phyloP scores from a whole-genome alignment of 2,113 vertebrate species.

The Synodontis membranacea region DNA sequence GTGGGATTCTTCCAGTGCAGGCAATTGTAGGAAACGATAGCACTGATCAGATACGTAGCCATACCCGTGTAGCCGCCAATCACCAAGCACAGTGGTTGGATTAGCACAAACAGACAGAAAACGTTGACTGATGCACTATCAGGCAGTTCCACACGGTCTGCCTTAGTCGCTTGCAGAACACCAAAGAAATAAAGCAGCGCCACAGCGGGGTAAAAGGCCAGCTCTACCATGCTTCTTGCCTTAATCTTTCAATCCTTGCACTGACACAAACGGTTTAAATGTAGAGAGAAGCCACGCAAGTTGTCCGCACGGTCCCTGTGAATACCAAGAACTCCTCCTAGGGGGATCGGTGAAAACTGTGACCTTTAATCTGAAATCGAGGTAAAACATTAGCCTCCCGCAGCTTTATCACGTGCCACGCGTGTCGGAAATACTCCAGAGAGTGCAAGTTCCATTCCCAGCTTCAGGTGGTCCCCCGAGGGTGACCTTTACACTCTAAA shows the following conservation, averaged over 20 bases:
- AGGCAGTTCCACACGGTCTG: constrained; percentile 68
- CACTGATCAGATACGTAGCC: constrained; percentile 70
- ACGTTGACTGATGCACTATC: constrained; percentile 76
- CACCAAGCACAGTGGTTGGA: constrained; percentile 75
- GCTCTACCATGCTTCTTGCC: constrained; percentile 62
- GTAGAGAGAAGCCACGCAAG: background rate
- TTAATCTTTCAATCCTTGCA: constrained; percentile 2
- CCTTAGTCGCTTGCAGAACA: constrained; percentile 67
- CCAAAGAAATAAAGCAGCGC: constrained; percentile 77
- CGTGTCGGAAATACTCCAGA: constrained; percentile 39
- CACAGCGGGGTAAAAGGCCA: constrained; percentile 74
- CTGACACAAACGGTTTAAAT: background rate
- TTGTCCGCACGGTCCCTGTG: background rate
- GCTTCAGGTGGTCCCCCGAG: constrained; percentile 17
- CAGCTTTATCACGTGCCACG: constrained; percentile 31
- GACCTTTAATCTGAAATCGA: constrained; percentile 68
- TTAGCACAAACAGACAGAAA: constrained; percentile 77
- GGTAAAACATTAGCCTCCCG: constrained; percentile 73
- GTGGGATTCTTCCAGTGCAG: constrained; percentile 68
- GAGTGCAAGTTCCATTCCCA: constrained; percentile 39
- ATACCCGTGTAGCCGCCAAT: constrained; percentile 74
- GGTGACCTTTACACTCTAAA: constrained; percentile 48
- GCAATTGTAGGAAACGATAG: constrained; percentile 73
- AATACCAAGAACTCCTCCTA: constrained; percentile 19
- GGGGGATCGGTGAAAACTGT: constrained; percentile 14